Evolutionary conservation across 2,113 vertebrate species (phyloP), one percentile per base, ranked within the genome.

Genomic region (Mormyrus iriodes): DNA sequence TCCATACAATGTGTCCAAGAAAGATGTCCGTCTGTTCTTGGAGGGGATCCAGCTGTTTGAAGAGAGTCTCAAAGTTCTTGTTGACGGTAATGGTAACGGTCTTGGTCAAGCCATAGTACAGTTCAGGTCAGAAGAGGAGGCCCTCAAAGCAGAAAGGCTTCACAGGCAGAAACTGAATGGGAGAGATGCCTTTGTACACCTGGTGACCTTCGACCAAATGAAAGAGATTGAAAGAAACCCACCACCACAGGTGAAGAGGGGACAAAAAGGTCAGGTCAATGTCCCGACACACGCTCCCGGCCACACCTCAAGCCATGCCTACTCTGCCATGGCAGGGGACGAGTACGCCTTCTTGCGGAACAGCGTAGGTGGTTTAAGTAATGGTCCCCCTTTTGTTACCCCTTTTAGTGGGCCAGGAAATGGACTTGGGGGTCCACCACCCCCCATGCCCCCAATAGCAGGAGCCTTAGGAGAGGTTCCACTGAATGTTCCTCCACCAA

Each of bases 161-260:
- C 98, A 99, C 93, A 97, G 98, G 90, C 99, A 99, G 93, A 99
- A 99, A 90, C 95, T 99, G 90, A 99, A 99, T 55, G 98, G 98
- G 76, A 97, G 98, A 90, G 97, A 99, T 95, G 97, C 97, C 88
- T 97, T 99, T 93, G 95, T 99, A 88, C 98, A 98, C 92, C 92
- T 99, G 91, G 95, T 99, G 89, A 97, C 97, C 49, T 93, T 96
- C 90, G 98, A 99, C 73, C 98, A 99, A 93, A 98, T 98, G 97
- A 97, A 97, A 93, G 98, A 98, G 88, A 97, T 99, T 92, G 98
- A 99, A 91, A 97, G 97, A 92, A 98, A 97, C 92, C 98, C 98
- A 82, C 97, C 97, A 0, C 95, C 97, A 21, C 97, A 98, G 94
- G 97, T 96, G 89, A 99, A 98, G 92, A 97, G 97, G 89, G 96